Evolutionary conservation across 2,797 vertebrate species (phyloP).

Genomic region (Diplodus sargus): DNA sequence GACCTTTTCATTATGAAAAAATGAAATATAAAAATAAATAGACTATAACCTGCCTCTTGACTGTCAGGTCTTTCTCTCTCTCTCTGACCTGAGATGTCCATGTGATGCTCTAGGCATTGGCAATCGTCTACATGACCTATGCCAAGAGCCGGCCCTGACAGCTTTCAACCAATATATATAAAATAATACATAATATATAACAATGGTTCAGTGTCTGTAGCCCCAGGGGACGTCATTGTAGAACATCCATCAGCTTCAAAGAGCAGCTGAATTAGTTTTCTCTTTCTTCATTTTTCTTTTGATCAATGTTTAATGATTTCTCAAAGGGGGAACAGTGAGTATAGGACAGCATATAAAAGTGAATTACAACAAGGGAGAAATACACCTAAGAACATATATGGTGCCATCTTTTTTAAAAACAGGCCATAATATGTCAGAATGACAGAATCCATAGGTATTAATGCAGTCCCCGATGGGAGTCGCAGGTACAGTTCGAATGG

Average conservation of each 20-base stretch:
- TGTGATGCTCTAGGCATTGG: too few species aligned
- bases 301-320: slow-evolving; percentile 53
- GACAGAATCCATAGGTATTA: not conserved
- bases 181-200: not conserved
- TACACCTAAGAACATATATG: not conserved
- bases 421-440: not conserved
- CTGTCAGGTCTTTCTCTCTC: not conserved
- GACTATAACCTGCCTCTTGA: too few species aligned
- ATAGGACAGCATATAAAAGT: slow-evolving; percentile 14
- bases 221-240: slow-evolving; percentile 11
- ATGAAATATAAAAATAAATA: too few species aligned
- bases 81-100: too few species aligned
- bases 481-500: slow-evolving; percentile 1
- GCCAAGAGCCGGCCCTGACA: not conserved
- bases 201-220: not conserved
- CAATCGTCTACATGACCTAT: too few species aligned
- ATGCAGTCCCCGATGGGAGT: slow-evolving; percentile 20
- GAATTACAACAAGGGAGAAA: slow-evolving; percentile 9
- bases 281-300: slow-evolving; percentile 51
- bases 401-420: not conserved
- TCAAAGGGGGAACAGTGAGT: not conserved
- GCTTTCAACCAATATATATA: not conserved
- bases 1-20: too few species aligned
- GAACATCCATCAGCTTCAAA: slow-evolving; percentile 48
- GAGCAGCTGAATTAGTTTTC: slow-evolving; percentile 1